These are phyloP conservation scores for Phataginus tetradactyla DNA, from an alignment of 2,797 vertebrate species.

Conservation along the genomic window DNA sequence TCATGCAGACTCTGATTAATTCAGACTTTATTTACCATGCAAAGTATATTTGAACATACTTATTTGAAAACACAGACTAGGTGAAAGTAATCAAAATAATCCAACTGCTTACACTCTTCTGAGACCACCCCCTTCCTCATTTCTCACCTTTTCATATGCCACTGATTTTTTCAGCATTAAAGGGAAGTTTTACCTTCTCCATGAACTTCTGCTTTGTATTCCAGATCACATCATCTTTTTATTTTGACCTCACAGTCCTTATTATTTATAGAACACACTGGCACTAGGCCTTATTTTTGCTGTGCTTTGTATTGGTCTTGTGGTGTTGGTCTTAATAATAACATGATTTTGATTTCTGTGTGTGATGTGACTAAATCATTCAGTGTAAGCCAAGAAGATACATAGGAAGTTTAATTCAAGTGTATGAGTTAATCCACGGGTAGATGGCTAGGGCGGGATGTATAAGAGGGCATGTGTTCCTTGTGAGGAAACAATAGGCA, in stretches of 20 bases:
- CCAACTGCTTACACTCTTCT: neutral
- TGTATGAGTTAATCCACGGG: neutral
- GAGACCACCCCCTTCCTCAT: neutral
- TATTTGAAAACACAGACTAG: neutral
- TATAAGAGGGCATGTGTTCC: neutral
- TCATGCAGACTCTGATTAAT: neutral
- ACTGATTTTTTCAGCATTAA: neutral
- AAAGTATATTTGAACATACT: neutral
- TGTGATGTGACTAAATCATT: neutral
- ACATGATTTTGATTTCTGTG: neutral
- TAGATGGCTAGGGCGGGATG: neutral
- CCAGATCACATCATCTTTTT: neutral
- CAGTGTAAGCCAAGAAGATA: neutral
- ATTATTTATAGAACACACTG: neutral
- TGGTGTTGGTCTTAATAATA: neutral
- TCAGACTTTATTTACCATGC: slow-evolving; percentile 12
- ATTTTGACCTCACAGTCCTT: neutral
- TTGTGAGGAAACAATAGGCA: neutral
- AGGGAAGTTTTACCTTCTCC: neutral
- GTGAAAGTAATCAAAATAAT: slow-evolving; percentile 33
- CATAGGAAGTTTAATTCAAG: neutral
- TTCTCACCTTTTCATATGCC: neutral
- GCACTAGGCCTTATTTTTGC: neutral
- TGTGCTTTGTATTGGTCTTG: neutral
- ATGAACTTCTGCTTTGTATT: neutral